Percentiles rank a stretch among this genome's conserved stretches.
phyloP scores from a whole-genome alignment of 2,888 invertebrate species.

The Apeira syringaria region DNA sequence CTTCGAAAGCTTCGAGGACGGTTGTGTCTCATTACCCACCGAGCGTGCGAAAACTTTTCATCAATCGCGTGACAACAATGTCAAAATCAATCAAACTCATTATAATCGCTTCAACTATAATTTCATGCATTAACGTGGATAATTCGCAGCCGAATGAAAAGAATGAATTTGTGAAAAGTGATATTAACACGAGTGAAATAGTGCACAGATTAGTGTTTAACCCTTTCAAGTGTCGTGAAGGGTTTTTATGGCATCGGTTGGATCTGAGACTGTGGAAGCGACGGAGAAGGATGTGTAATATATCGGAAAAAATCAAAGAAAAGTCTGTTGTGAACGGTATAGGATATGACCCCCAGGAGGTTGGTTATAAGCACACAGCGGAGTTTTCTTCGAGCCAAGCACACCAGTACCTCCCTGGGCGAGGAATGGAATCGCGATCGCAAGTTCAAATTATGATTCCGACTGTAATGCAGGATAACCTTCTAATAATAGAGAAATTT shows the following conservation, averaged over 20 bases:
- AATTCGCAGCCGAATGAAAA: conserved; percentile 34
- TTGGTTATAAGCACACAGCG: not conserved
- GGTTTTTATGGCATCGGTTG: conserved; percentile 54
- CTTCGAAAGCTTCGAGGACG: conserved; percentile 55
- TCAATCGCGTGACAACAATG: conserved; percentile 38
- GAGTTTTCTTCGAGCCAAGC: not conserved
- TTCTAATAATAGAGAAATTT: conserved; percentile 50
- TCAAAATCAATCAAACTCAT: conserved; percentile 47
- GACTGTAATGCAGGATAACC: conserved; percentile 11
- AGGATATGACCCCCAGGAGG: not conserved
- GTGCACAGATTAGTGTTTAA: conserved; percentile 42
- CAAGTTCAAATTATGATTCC: conserved; percentile 16
- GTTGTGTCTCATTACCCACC: conserved; percentile 50
- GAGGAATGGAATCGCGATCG: conserved; percentile 7
- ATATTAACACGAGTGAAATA: conserved; percentile 30
- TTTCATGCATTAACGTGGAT: conserved; percentile 50
- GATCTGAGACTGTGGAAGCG: conserved; percentile 71
- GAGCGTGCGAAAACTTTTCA: conserved; percentile 35
- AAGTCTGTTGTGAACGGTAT: conserved; percentile 8
- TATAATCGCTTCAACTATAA: conserved; percentile 48
- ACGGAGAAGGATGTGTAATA: conserved; percentile 52
- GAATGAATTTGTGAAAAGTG: conserved; percentile 32
- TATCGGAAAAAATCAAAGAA: conserved; percentile 21
- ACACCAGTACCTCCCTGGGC: not conserved
- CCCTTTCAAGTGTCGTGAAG: conserved; percentile 51